phyloP scores from a whole-genome alignment of 1,140 invertebrate species.

The Drosophila nebulosa region DNA sequence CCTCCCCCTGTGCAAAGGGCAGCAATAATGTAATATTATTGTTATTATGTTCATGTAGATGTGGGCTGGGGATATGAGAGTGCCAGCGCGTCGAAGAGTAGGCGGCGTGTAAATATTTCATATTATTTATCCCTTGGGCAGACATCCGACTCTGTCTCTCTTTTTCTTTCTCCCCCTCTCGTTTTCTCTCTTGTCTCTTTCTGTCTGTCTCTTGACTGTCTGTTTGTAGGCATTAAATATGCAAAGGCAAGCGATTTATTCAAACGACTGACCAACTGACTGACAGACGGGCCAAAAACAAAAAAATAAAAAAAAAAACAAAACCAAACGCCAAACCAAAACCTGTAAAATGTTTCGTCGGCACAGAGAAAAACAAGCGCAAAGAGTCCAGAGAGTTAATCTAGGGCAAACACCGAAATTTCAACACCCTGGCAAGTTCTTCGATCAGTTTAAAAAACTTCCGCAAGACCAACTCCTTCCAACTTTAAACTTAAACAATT shows the following conservation, averaged over 20 bases:
- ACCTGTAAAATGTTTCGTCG: conserved; percentile 55
- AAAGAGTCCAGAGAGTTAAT: background rate
- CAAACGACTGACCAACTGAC: conserved; percentile 45
- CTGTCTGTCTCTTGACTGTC: conserved; percentile 6
- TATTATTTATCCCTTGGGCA: conserved; percentile 59
- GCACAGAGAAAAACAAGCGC: conserved; percentile 11
- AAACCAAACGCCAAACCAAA: conserved; percentile 46
- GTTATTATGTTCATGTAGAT: conserved; percentile 40
- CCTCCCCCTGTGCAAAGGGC: conserved; percentile 5
- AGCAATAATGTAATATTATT: conserved; percentile 51
- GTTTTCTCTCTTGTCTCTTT: background rate
- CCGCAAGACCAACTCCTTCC: no score
- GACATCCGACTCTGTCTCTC: background rate
- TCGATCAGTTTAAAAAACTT: background rate
- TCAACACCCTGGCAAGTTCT: background rate
- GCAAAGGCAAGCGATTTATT: conserved; percentile 62
- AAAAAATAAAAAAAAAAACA: conserved; percentile 27
- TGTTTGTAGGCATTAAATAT: conserved; percentile 64
- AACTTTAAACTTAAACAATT: no score
- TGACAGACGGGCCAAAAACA: conserved; percentile 41
- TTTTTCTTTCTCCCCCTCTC: background rate
- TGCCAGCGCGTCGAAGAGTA: no score
- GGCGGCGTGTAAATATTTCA: conserved; percentile 60
- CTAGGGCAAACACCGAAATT: background rate
- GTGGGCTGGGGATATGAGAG: background rate